Base-by-base conservation (phyloP, 2,888 invertebrate genomes). In the Dryocosmus kuriphilus region DNA sequence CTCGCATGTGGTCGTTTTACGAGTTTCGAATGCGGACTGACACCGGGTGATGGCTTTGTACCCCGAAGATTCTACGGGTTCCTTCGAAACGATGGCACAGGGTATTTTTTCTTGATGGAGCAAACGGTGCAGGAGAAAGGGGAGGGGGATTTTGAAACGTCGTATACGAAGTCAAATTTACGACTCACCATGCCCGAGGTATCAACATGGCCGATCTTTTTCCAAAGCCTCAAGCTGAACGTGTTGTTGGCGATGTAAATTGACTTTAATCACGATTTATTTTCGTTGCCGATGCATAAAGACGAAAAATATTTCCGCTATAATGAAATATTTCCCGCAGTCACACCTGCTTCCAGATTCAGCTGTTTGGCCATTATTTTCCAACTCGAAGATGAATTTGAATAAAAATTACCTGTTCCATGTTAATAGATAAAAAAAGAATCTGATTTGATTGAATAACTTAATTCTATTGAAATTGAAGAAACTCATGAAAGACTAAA, bases 1-100 rank as follows among this genome's bases (percentile, higher is more conserved):
- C 74, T 76, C 65, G 82, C 81, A 85, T 85, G 84, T 86, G 85
- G 84, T 84, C 84, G 82, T 82, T 86, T 86, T 85, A 86, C 85
- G 86, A 85, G 82, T 75, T 79, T 80, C 80, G 78, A 81, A 84
- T 79, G 78, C 78, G 67, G 80, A 75, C 77, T 74, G 79, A 78
- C 80, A 80, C 76, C 80, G 77, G 79, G 76, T 82, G 78, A 81
- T 80, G 80, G 81, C 67, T 76, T 81, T 61, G 75, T 61, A 75
- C 73, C 63, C 65, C 11, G 71, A 80, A 77, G 76, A 78, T 85
- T 62, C 61, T 75, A 55, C 74, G 63, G 63, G 60, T 78, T 75
- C 76, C 73, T 79, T 74, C 78, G 78, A 67, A 67, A 46, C 67
- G 46, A 77, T 71, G 57, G 77, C 74, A 75, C 38, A 35, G 38